Base-by-base conservation (phyloP, 64 coral and sea anemone genomes). In the Montipora efflorescens region DNA sequence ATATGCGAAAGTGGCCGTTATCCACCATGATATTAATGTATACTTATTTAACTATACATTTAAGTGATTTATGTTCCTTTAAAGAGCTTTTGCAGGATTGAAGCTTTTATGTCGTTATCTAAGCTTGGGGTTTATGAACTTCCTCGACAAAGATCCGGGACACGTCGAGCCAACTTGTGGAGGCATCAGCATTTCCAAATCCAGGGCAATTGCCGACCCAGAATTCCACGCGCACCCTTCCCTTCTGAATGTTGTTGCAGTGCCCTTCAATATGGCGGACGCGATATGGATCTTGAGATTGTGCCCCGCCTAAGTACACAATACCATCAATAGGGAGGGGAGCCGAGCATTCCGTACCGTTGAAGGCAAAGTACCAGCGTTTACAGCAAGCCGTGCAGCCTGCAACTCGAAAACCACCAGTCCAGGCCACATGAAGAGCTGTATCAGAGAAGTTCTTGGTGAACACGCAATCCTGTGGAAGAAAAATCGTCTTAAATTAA, bases 131-230 rank as follows among this genome's bases (percentile, higher is more conserved):
- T 67, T 67, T 67, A 67, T 0, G 62, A 67, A 67, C 62, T 67
- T 67, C 62, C 15, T 67, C 62, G 0, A 67, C 62, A 67, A 67
- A 67, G 62, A 67, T 8, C 16, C 62, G 62, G 62, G 62, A 67
- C 62, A 16, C 62, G 0, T 0, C 11, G 0, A 14, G 0, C 62
- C 8, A 9, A 14, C 62, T 16, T n/a, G 62, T 67, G 62, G 0
- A 0, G 62, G 62, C 62, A 67, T 67, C 62, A n/a, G 62, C 62
- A 9, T 67, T 14, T 15, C 62, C 62, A 13, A 0, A 2, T 13
- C 12, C 11, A 0, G 0, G 62, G 0, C 62, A 67, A 67, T 67
- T 67, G 15, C 62, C 62, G 62, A 67, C 62, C 62, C 62, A n/a
- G 62, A 67, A 67, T 67, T 2, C 62, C 12, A 67, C 62, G 62